Conservation (phyloP, 1,140 invertebrate genomes). For the Aphis gossypii region DNA sequence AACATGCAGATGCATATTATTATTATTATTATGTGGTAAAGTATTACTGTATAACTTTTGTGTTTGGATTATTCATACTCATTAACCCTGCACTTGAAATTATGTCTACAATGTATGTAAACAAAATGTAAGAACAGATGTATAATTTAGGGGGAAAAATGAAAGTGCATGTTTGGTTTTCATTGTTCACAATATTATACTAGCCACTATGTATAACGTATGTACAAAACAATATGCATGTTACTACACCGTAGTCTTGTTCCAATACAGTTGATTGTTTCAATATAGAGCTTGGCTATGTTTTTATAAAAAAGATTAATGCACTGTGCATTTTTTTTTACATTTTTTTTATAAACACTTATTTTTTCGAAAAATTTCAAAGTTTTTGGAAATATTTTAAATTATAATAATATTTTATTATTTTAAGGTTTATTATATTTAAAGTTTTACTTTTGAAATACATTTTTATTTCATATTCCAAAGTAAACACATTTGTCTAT, state of each 20-base stretch:
- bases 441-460: neutral
- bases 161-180: neutral
- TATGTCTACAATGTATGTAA: neutral
- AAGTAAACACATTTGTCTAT: neutral
- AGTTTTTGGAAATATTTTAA: neutral
- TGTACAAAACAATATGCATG: neutral
- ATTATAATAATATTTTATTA: neutral
- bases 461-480: neutral
- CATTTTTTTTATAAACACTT: neutral
- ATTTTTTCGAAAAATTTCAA: neutral
- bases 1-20: neutral
- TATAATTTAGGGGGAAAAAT: neutral
- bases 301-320: neutral
- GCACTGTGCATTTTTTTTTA: neutral
- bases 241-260: neutral
- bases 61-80: constrained; percentile 12
- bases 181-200: neutral
- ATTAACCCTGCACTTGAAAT: constrained; percentile 40
- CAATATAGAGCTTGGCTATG: neutral
- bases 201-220: neutral
- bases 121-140: neutral
- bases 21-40: neutral
- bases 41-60: neutral
- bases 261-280: neutral
- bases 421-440: neutral